Percentiles rank a stretch among this genome's conserved stretches.
These are phyloP conservation scores for Pyrrhia umbra DNA, from an alignment of 2,888 invertebrate genomes.

Conservation along the genomic window DNA sequence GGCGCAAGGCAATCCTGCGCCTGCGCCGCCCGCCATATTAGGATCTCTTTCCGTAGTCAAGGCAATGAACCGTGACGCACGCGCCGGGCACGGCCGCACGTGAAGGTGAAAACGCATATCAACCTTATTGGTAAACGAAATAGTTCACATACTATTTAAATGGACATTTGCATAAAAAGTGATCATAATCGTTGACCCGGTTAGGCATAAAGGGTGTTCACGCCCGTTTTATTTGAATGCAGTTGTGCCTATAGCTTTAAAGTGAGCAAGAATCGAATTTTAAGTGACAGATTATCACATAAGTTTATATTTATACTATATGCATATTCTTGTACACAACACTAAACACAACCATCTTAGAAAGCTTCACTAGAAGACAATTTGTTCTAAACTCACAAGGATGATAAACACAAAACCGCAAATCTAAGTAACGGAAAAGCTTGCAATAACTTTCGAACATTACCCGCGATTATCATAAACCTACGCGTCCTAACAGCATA, in stretches of 20 bases:
- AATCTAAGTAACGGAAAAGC: neutral
- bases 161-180: slow-evolving; percentile 47
- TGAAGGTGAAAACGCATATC: slow-evolving; percentile 63
- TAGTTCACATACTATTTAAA: slow-evolving; percentile 53
- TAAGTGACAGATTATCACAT: neutral
- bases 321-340: neutral
- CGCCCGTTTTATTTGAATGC: slow-evolving; percentile 8
- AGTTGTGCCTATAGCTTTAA: neutral
- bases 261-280: neutral
- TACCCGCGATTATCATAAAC: slow-evolving; percentile 4
- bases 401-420: slow-evolving; percentile 13
- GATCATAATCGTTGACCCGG: slow-evolving; percentile 27
- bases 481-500: neutral
- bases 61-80: slow-evolving; percentile 89
- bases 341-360: neutral
- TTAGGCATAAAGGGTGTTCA: slow-evolving; percentile 17
- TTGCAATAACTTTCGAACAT: slow-evolving; percentile 3
- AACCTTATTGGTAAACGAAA: slow-evolving; percentile 56
- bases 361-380: neutral
- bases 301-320: neutral
- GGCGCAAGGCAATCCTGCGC: slow-evolving; percentile 86
- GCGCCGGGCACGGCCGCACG: slow-evolving; percentile 62
- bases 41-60: slow-evolving; percentile 87
- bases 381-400: neutral
- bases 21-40: slow-evolving; percentile 84